Conservation (phyloP, 2,113 vertebrate genomes). For the Rissa tridactyla region DNA sequence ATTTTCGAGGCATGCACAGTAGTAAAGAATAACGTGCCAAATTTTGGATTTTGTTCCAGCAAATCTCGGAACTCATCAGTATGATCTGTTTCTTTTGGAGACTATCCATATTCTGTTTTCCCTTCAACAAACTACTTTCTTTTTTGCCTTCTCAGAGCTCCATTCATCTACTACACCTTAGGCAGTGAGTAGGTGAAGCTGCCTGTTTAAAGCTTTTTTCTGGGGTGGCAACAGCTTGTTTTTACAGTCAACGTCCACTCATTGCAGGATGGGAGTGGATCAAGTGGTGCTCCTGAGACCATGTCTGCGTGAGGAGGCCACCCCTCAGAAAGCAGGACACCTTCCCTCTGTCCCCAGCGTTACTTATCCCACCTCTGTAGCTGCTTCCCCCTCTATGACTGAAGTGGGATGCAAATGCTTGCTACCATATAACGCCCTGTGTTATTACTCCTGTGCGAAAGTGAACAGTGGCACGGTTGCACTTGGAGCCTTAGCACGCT, state of each 20-base stretch:
- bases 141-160: background rate
- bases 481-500: background rate
- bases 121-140: background rate
- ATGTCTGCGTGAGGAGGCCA: background rate
- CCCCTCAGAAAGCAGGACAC: background rate
- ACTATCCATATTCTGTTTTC: background rate
- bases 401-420: background rate
- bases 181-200: background rate
- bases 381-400: background rate
- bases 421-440: rapidly evolving
- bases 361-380: background rate
- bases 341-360: background rate
- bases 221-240: background rate
- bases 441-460: background rate
- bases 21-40: background rate
- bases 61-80: background rate
- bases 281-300: background rate
- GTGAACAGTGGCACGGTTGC: rapidly evolving
- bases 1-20: background rate
- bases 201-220: background rate
- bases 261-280: background rate
- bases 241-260: background rate
- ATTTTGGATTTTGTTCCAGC: background rate
- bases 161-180: background rate
- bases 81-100: background rate